phyloP scores from a whole-genome alignment of 2,888 invertebrate genomes.

The Ochropacha duplaris region DNA sequence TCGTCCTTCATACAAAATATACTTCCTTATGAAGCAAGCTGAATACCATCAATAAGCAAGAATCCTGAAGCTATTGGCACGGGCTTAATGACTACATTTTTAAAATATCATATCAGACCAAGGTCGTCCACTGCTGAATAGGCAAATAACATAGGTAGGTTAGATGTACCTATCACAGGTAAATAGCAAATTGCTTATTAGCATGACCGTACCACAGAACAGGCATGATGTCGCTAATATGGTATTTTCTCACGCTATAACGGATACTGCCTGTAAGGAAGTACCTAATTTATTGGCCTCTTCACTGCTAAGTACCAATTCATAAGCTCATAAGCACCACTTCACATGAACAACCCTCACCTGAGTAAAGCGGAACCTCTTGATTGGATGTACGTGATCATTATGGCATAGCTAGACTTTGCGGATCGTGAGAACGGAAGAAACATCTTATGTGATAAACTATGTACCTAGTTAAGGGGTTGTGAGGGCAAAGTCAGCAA shows the following conservation, averaged over 20 bases:
- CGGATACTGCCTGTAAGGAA: conserved; percentile 60
- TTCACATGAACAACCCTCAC: conserved; percentile 22
- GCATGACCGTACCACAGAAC: conserved; percentile 1
- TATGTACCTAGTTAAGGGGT: conserved; percentile 31
- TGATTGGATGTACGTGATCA: conserved; percentile 61
- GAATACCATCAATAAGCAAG: too few species aligned
- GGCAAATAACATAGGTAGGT: too few species aligned
- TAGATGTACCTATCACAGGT: too few species aligned
- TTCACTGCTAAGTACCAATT: conserved; percentile 35
- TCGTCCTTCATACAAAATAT: conserved; percentile 2
- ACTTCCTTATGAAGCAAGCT: not conserved
- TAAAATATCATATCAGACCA: too few species aligned
- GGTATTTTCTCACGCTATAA: conserved; percentile 54
- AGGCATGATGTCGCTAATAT: conserved; percentile 13
- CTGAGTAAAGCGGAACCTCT: conserved; percentile 46
- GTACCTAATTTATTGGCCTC: conserved; percentile 11
- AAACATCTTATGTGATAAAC: conserved; percentile 29
- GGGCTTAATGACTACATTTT: too few species aligned
- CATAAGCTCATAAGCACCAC: conserved; percentile 17
- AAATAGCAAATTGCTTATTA: too few species aligned
- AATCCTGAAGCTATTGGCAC: too few species aligned
- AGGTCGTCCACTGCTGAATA: too few species aligned
- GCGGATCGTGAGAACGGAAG: conserved; percentile 68
- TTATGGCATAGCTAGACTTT: conserved; percentile 49
- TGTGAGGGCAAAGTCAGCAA: conserved; percentile 10